These are phyloP conservation scores for Andrena bucephala DNA, from an alignment of 2,888 invertebrate genomes.

Conservation along the genomic window DNA sequence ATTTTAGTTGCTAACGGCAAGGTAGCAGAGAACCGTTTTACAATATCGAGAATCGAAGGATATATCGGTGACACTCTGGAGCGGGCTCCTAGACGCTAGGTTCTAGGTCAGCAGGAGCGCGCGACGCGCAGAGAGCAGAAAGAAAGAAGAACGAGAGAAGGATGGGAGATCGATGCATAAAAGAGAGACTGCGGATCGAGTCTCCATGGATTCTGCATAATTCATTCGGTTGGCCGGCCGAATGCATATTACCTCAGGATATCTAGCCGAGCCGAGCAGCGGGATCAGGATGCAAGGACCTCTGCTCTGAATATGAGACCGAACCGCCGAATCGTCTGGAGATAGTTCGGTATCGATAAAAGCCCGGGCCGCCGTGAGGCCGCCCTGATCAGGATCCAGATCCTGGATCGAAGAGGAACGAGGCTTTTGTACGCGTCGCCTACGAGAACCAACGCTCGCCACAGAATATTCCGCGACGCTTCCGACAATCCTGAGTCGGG, in stretches of 20 bases:
- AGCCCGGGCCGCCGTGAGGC: slow-evolving; percentile 28
- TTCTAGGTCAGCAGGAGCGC: slow-evolving; percentile 79
- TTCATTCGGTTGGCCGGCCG: slow-evolving; percentile 74
- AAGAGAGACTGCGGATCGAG: slow-evolving; percentile 69
- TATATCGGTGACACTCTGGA: neutral
- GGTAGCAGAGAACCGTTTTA: neutral
- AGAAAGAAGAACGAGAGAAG: slow-evolving; percentile 34
- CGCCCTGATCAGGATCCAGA: slow-evolving; percentile 68
- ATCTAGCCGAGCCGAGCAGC: slow-evolving; percentile 63
- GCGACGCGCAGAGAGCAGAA: slow-evolving; percentile 34
- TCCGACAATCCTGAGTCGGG: slow-evolving; percentile 15
- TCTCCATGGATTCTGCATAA: slow-evolving; percentile 76
- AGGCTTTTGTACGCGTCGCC: slow-evolving; percentile 13
- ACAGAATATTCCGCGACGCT: slow-evolving; percentile 52
- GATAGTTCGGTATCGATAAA: slow-evolving; percentile 74
- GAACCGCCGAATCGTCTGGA: slow-evolving; percentile 77
- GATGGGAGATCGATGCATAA: slow-evolving; percentile 73
- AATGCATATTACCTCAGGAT: slow-evolving; percentile 78
- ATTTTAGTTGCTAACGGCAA: neutral
- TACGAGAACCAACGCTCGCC: slow-evolving; percentile 22
- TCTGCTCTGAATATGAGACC: slow-evolving; percentile 76
- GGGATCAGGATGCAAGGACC: slow-evolving; percentile 77
- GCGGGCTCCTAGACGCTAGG: slow-evolving; percentile 37
- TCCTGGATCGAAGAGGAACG: slow-evolving; percentile 56
- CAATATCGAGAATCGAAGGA: too few species aligned